Conservation (phyloP, 2,888 invertebrate genomes). For the Coenonympha arcania region DNA sequence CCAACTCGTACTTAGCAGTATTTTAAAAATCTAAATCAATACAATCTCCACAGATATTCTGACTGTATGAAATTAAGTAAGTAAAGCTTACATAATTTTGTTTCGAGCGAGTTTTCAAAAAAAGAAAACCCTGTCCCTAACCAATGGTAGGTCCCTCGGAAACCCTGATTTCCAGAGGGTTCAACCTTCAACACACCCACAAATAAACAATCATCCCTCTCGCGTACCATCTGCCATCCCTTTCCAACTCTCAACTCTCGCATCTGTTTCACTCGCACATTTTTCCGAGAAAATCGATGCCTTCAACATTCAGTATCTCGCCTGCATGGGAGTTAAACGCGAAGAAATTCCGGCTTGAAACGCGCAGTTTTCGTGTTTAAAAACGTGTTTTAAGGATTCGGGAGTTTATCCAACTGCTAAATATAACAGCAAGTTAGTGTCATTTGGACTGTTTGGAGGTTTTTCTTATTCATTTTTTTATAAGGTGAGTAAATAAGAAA, state of each 20-base stretch:
- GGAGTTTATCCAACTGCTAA: too few relatives aligned
- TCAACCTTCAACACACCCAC: constrained; percentile 40
- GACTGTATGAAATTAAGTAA: too few relatives aligned
- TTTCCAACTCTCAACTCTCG: constrained; percentile 21
- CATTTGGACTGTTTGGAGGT: too few relatives aligned
- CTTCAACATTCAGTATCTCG: not conserved
- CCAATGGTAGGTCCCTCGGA: constrained; percentile 33
- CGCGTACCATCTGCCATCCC: constrained; percentile 21
- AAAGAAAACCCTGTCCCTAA: constrained; percentile 9
- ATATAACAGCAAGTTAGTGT: too few relatives aligned
- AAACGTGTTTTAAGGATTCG: not conserved
- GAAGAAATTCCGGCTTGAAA: not conserved
- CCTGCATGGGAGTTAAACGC: not conserved
- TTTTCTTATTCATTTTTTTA: too few relatives aligned
- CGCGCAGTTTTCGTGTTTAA: constrained; percentile 1
- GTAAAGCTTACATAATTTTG: too few relatives aligned
- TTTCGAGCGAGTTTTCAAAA: too few relatives aligned
- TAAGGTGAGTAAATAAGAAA: too few relatives aligned
- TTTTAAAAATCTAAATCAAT: too few relatives aligned
- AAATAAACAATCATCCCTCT: constrained; percentile 28
- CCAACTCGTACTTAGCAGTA: too few relatives aligned
- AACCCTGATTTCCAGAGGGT: constrained; percentile 41
- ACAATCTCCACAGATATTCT: too few relatives aligned
- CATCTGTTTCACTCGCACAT: constrained; percentile 27
- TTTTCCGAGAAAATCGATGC: constrained; percentile 2